Evolutionary conservation across 2,888 invertebrate genomes (phyloP).

Genomic region (Drosophila tanythrix): DNA sequence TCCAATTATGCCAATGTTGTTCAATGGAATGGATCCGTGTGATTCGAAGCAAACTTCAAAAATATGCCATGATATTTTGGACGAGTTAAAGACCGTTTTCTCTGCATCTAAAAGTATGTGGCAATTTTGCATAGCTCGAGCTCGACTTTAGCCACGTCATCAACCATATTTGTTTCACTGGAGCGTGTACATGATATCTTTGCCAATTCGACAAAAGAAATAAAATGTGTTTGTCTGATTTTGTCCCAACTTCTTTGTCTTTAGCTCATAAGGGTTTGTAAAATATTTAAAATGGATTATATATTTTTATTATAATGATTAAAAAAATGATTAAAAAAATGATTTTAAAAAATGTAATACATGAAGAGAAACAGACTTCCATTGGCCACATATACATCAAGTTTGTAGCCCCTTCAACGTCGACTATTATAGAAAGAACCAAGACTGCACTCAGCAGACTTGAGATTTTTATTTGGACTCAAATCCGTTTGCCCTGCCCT

Average conservation of each 20-base stretch:
- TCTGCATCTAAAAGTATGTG: neutral
- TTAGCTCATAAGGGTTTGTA: no score
- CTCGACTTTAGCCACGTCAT: neutral
- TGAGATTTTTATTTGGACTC: no score
- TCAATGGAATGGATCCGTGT: neutral
- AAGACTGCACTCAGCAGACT: neutral
- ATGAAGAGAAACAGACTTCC: neutral
- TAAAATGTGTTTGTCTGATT: neutral
- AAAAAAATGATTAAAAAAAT: neutral
- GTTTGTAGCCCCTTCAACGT: neutral
- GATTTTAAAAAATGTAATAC: neutral
- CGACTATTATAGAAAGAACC: neutral
- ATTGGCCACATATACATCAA: neutral
- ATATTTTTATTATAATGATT: neutral
- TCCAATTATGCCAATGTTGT: neutral
- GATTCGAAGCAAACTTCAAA: neutral
- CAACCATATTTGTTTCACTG: neutral
- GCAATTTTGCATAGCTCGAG: neutral
- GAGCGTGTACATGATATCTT: neutral
- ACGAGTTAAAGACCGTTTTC: neutral
- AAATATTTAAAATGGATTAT: no score
- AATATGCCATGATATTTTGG: neutral
- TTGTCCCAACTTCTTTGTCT: no score
- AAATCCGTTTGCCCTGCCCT: no score
- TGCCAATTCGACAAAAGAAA: neutral